phyloP scores from a whole-genome alignment of 2,888 invertebrate genomes.

The Cephus spinipes region DNA sequence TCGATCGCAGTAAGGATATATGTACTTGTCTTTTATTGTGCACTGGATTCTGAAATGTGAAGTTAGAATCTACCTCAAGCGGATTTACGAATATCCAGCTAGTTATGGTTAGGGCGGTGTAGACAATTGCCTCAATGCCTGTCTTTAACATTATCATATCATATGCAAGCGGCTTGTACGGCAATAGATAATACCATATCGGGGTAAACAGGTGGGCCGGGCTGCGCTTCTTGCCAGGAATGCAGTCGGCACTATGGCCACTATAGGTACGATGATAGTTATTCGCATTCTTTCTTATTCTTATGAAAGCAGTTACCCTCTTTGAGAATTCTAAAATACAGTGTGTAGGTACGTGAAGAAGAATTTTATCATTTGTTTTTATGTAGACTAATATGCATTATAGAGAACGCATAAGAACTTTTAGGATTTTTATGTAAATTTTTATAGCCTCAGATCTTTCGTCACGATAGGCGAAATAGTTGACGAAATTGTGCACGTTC shows the following conservation, averaged over 20 bases:
- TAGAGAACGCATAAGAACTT: neutral
- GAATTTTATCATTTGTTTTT: neutral
- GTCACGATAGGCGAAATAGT: neutral
- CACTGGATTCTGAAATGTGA: constrained; percentile 3
- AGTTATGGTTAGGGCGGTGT: constrained; percentile 22
- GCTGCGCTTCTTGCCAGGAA: constrained; percentile 10
- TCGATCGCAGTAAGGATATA: neutral
- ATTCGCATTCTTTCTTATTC: neutral
- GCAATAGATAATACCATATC: constrained; percentile 41
- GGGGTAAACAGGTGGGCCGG: constrained; percentile 42
- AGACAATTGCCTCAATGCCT: constrained; percentile 28
- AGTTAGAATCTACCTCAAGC: constrained; percentile 16
- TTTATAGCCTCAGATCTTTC: neutral
- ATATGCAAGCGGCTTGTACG: constrained; percentile 22
- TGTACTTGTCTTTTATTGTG: neutral
- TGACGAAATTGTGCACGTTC: neutral
- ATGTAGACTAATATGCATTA: neutral
- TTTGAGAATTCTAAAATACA: neutral
- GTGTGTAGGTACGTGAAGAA: neutral
- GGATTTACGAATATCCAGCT: constrained; percentile 21
- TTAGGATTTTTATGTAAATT: neutral
- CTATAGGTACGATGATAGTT: constrained; percentile 11
- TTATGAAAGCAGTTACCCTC: neutral
- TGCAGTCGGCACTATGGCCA: constrained; percentile 14
- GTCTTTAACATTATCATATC: constrained; percentile 39